Evolutionary conservation across 2,797 vertebrate genomes (phyloP).

Genomic region (Poeciliopsis presidionis): DNA sequence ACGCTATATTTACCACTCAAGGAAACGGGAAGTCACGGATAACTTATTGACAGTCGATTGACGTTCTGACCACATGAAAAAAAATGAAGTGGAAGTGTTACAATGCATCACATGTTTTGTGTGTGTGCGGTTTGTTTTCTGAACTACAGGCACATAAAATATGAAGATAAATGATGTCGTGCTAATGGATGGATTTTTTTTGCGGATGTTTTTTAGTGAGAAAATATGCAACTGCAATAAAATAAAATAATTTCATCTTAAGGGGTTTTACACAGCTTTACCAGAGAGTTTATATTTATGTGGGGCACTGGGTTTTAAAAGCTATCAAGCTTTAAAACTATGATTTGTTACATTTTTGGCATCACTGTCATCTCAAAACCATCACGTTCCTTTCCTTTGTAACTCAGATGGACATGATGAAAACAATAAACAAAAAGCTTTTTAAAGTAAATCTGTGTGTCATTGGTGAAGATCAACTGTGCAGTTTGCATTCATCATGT

Average conservation of each 20-base stretch:
- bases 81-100: background rate
- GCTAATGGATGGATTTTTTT: background rate
- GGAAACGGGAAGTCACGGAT: background rate
- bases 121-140: background rate
- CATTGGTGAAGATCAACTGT: background rate
- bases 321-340: background rate
- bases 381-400: background rate
- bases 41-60: background rate
- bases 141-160: background rate
- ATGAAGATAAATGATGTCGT: background rate
- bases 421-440: slow-evolving; percentile 8
- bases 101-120: background rate
- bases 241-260: background rate
- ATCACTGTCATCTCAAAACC: background rate
- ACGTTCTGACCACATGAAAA: background rate
- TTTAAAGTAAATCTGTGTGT: background rate
- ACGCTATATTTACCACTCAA: background rate
- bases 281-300: background rate
- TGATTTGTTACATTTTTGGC: background rate
- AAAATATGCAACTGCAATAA: slow-evolving; percentile 6
- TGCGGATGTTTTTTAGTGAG: background rate
- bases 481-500: background rate
- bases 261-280: background rate
- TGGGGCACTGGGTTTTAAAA: background rate
- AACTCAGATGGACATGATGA: background rate